Base-by-base conservation (phyloP, 2,888 invertebrate genomes). In the Scaeva pyrastri region DNA sequence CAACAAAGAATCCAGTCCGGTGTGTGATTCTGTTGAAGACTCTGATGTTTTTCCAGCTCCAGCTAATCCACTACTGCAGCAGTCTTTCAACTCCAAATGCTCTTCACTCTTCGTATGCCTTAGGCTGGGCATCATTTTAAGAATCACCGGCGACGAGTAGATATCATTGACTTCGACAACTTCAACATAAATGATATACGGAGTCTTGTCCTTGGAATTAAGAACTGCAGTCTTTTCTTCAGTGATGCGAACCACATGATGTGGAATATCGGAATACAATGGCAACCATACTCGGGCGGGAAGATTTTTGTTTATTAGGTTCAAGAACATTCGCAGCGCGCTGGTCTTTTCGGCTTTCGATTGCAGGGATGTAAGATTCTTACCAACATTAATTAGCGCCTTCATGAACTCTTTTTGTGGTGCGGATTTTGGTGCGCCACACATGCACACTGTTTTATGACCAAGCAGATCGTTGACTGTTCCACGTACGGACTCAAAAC, bases 201-300 rank as follows among this genome's bases (percentile, higher is more conserved):
- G 99, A 64, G 99, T 98, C 85, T 93, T 93, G 88, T 93, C 93
- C 89, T 99, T 99, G 89, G 99, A 99, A 93, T 99, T 99, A 88
- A 99, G 95, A 73, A 99, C 99, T 70, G 99, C 99, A 85, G 98
- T 98, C 88, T 98, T 98, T 90, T 98, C 98, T 81, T 98, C 98
- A 55, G 99, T 99, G 93, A 99, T 98, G 93, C 99, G 94, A 64
- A 99, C 96, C 89, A 99, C 96, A 91, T 98, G 97, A 93, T 99
- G 99, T 68, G 97, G 96, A 89, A 94, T 93, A 89, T 95, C 94
- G 88, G 96, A 96, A 92, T 98, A 96, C 60, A 99, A 94, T 14
- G 99, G 99, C 89, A 99, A 94, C 99, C 99, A 99, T 84, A 99
- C 99, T 80, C 98, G 94, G 12, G 99, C 99, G 14, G 99, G 99